These are phyloP conservation scores for Cotesia congregata DNA, from an alignment of 2,888 invertebrate species.

Conservation along the genomic window DNA sequence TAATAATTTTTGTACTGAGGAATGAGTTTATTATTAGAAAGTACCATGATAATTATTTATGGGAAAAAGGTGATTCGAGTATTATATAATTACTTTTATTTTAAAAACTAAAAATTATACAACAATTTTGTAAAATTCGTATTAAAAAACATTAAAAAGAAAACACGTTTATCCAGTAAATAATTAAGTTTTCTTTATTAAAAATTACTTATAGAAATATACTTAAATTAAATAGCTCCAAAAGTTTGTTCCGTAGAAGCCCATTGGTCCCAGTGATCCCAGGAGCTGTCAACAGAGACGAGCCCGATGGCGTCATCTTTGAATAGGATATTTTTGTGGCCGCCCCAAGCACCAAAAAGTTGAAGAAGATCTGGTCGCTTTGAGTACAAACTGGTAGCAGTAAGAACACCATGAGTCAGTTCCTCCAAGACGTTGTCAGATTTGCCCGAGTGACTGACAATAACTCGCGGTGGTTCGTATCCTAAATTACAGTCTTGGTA, in stretches of 20 bases:
- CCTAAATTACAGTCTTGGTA: slow-evolving; percentile 76
- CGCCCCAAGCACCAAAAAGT: slow-evolving; percentile 76
- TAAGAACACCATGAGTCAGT: slow-evolving; percentile 76
- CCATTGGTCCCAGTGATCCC: slow-evolving; percentile 60
- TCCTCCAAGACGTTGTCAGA: slow-evolving; percentile 74
- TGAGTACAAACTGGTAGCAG: slow-evolving; percentile 73
- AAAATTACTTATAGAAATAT: background rate
- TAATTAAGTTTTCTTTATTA: background rate
- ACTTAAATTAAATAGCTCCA: slow-evolving; percentile 24
- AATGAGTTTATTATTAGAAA: too few relatives aligned
- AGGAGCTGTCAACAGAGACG: slow-evolving; percentile 63
- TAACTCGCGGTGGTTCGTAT: slow-evolving; percentile 75
- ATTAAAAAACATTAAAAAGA: too few relatives aligned
- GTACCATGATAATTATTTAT: too few relatives aligned
- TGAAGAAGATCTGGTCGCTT: slow-evolving; percentile 76
- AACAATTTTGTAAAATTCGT: too few relatives aligned
- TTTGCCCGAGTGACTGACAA: slow-evolving; percentile 71
- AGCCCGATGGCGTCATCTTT: slow-evolving; percentile 72
- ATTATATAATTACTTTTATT: too few relatives aligned
- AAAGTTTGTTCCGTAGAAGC: slow-evolving; percentile 50
- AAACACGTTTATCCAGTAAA: too few relatives aligned
- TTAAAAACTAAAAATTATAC: too few relatives aligned
- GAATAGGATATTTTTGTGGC: slow-evolving; percentile 72
- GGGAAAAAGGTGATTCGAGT: too few relatives aligned
- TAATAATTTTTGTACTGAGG: too few relatives aligned